Percentiles rank a stretch among this genome's conserved stretches.
Conservation (phyloP, 2,888 invertebrate species). For the Leptura quadrifasciata region DNA sequence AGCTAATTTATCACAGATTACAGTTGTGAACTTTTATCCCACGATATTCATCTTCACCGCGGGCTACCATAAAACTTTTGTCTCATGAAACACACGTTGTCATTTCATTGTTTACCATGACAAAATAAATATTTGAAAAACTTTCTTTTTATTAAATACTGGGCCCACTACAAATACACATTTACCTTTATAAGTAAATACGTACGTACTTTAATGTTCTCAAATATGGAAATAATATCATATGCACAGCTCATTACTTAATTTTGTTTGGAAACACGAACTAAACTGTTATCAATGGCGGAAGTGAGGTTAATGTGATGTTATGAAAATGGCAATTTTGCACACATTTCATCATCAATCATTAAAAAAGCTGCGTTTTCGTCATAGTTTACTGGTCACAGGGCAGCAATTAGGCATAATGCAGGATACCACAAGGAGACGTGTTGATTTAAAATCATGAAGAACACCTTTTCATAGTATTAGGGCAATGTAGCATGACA, state of each 20-base stretch:
- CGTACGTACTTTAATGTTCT: background rate
- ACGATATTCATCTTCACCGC: background rate
- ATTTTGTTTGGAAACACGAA: conserved; percentile 13
- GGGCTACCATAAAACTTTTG: background rate
- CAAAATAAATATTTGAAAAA: conserved; percentile 1
- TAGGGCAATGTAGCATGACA: conserved; percentile 61
- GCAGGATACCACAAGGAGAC: conserved; percentile 47
- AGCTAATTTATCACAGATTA: background rate
- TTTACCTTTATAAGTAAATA: conserved; percentile 4
- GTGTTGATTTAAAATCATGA: conserved; percentile 45
- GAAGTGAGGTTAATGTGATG: conserved; percentile 26
- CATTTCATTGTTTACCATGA: background rate
- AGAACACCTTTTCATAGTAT: conserved; percentile 57
- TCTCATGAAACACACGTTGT: conserved; percentile 13
- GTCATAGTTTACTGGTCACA: conserved; percentile 38
- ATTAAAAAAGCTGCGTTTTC: conserved; percentile 31
- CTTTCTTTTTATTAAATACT: conserved; percentile 18
- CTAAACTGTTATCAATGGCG: conserved; percentile 23
- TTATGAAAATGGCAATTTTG: conserved; percentile 29
- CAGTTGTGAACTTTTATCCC: background rate
- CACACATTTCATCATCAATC: conserved; percentile 16
- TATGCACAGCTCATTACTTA: background rate
- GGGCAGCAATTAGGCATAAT: conserved; percentile 43
- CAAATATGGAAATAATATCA: background rate
- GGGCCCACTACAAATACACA: background rate